Base-by-base conservation (phyloP, 2,113 vertebrate genomes). In the Strix aluco region DNA sequence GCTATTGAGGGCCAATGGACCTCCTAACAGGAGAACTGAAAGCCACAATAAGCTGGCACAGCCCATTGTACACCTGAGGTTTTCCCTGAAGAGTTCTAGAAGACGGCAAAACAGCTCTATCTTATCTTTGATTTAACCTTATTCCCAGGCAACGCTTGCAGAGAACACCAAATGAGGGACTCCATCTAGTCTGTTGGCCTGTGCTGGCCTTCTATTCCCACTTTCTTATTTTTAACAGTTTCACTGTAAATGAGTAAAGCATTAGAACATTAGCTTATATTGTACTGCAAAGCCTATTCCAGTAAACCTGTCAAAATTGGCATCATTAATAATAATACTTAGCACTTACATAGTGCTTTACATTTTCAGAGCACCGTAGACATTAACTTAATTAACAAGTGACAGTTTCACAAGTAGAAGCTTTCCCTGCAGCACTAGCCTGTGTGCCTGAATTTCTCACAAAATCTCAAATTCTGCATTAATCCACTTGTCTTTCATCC, bases 381-480 rank as follows among this genome's bases (percentile, higher is more conserved):
- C 81, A 84, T 96, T 96, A 96, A 86, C 93, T 96, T 96, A 97
- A 97, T 96, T 96, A 98, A 94, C 82, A 95, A 94, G 88, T 84
- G 65, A 75, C 94, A 96, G 66, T 77, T 93, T 88, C 91, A 95
- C 90, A 94, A 95, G 94, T 88, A 94, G 93, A 40, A 86, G 85
- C 84, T 69, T 65, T 90, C 57, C 55, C 86, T 63, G 23, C 57
- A 93, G 79, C 93, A 91, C 49, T 57, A 62, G 84, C 25, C 42
- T 36, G 7, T 14, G 38, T 22, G 47, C 36, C 69, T 63, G 78
- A 78, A 74, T 87, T 96, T 95, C 83, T 96, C 79, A 93, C 52
- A 95, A 97, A 95, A 70, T 86, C 71, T 92, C 86, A 32, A 38
- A 85, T 21, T 69, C 44, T 51, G 55, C 70, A 46, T 89, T 90